A percentile compares a stretch with the other conserved stretches of the same genome.
These are phyloP conservation scores for Zaprionus lineosus DNA, from an alignment of 2,888 invertebrate species.

Conservation along the genomic window DNA sequence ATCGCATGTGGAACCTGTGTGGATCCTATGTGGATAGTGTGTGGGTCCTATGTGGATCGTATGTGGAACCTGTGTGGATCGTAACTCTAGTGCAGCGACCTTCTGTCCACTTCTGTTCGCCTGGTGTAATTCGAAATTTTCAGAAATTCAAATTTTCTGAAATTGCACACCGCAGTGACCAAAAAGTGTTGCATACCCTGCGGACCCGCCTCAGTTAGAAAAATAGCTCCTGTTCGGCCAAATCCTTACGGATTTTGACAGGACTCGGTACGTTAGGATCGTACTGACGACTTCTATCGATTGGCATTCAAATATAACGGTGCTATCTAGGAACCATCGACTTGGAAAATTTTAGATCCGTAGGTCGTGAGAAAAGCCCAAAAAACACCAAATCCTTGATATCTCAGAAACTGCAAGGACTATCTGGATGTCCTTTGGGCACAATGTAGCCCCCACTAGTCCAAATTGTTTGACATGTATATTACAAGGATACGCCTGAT, in stretches of 20 bases:
- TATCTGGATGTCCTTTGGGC: conserved; percentile 7
- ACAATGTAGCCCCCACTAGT: background rate
- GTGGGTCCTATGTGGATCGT: too few species aligned
- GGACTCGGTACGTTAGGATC: conserved; percentile 9
- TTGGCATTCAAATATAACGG: background rate
- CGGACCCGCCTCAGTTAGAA: background rate
- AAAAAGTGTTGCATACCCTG: background rate
- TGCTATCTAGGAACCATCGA: background rate
- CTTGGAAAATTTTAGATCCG: background rate
- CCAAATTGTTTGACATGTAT: background rate
- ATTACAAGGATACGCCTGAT: too few species aligned
- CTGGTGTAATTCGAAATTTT: too few species aligned
- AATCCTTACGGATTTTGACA: conserved; percentile 25
- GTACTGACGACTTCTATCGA: background rate
- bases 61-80: too few species aligned
- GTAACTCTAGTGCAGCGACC: too few species aligned
- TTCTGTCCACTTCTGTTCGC: too few species aligned
- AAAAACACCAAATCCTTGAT: conserved; percentile 1
- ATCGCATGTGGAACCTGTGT: too few species aligned
- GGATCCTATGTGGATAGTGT: too few species aligned
- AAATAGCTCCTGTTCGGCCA: background rate
- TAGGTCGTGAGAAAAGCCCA: background rate
- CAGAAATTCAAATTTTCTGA: too few species aligned
- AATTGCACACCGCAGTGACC: background rate
- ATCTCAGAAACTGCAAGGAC: background rate